Evolutionary conservation across 2,888 invertebrate species (phyloP).

Genomic region (Noctua comes): DNA sequence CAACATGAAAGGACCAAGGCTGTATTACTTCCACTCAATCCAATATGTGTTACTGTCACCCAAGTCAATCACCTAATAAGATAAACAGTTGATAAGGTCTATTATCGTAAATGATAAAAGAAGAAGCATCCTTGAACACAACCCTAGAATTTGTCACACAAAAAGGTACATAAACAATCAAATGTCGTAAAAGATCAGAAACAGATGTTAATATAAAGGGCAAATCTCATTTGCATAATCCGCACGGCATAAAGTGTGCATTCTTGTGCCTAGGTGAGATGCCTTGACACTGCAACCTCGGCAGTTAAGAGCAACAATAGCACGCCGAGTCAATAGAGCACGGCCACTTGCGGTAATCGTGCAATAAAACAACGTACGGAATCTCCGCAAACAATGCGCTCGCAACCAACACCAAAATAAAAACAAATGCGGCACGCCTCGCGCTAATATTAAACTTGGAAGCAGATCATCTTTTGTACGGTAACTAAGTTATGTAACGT

Average conservation of each 20-base stretch:
- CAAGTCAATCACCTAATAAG: background rate
- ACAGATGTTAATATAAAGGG: conserved; percentile 36
- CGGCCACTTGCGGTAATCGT: conserved; percentile 78
- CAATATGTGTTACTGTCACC: background rate
- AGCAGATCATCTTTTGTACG: conserved; percentile 63
- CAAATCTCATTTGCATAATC: conserved; percentile 67
- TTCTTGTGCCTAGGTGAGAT: conserved; percentile 71
- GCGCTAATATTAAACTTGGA: conserved; percentile 63
- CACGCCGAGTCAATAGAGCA: conserved; percentile 82
- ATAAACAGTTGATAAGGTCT: background rate
- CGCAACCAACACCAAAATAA: conserved; percentile 73
- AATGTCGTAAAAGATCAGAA: conserved; percentile 43
- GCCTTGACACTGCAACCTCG: conserved; percentile 86
- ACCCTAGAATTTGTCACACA: background rate
- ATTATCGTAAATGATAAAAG: background rate
- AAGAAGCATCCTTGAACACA: background rate
- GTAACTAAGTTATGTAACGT: conserved; percentile 65
- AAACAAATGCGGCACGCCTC: conserved; percentile 68
- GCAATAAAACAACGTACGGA: conserved; percentile 78
- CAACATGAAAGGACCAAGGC: background rate
- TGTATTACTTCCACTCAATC: background rate
- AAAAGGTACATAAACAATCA: conserved; percentile 35
- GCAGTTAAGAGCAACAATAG: conserved; percentile 78
- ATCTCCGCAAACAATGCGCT: conserved; percentile 76
- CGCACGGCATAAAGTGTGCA: conserved; percentile 64